Conservation (phyloP, 2,888 invertebrate genomes). For the Mythimna ferrago region DNA sequence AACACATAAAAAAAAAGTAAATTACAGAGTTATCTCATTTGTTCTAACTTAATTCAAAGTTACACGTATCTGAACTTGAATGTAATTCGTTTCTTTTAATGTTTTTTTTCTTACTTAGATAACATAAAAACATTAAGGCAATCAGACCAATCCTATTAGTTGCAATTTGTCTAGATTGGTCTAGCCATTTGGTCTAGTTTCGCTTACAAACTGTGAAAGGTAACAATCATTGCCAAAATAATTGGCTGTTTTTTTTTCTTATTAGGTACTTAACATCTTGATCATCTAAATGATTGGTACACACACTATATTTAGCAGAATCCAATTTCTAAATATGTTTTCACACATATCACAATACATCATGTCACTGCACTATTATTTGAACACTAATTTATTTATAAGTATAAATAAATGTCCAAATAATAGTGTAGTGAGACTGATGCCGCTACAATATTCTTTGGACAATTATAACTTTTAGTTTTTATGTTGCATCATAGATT, state of each 20-base stretch:
- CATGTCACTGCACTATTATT: no score
- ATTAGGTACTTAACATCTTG: no score
- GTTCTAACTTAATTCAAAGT: conserved; percentile 1
- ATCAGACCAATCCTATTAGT: conserved; percentile 37
- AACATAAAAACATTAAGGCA: conserved; percentile 38
- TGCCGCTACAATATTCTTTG: no score
- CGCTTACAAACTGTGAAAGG: conserved; percentile 12
- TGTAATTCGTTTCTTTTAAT: conserved; percentile 7
- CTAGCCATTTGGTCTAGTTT: conserved; percentile 19
- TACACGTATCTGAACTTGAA: conserved; percentile 5
- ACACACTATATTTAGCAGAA: background rate
- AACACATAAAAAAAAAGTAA: no score
- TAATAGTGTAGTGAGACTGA: no score
- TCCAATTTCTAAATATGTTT: no score
- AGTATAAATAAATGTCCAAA: no score
- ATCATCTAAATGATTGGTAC: background rate
- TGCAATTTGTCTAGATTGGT: conserved; percentile 31
- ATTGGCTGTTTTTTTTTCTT: background rate
- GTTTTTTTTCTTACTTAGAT: background rate
- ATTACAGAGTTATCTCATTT: background rate
- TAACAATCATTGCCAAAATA: background rate
- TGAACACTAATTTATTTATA: no score
- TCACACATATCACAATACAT: no score
- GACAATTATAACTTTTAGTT: no score
- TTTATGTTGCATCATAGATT: no score